phyloP scores from a whole-genome alignment of 2,888 invertebrate genomes.

The Byasa hedistus region DNA sequence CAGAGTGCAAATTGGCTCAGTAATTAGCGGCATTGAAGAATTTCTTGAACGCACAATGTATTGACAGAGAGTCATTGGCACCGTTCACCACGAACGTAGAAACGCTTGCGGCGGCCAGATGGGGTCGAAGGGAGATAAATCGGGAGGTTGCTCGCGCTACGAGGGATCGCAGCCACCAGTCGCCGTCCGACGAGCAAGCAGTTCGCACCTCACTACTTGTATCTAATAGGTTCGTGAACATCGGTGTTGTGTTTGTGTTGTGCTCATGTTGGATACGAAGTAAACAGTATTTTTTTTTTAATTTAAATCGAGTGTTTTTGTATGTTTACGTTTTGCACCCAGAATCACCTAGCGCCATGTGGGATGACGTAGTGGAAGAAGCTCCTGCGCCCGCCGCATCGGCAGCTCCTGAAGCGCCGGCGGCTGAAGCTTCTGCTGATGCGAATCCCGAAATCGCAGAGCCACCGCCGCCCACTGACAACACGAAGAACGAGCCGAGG shows the following conservation, averaged over 20 bases:
- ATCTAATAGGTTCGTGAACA: constrained; percentile 64
- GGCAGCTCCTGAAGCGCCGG: constrained; percentile 38
- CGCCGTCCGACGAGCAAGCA: constrained; percentile 70
- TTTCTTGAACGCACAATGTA: constrained; percentile 65
- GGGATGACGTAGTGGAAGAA: constrained; percentile 81
- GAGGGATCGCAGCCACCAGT: constrained; percentile 61
- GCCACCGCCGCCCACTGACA: constrained; percentile 62
- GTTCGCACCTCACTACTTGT: constrained; percentile 67
- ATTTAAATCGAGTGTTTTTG: constrained; percentile 28
- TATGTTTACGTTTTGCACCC: constrained; percentile 57
- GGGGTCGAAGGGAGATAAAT: constrained; percentile 75
- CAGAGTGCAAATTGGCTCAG: constrained; percentile 60
- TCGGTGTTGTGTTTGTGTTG: constrained; percentile 34
- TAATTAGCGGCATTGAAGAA: constrained; percentile 59
- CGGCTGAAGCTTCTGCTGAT: constrained; percentile 55
- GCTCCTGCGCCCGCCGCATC: constrained; percentile 49
- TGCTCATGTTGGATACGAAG: constrained; percentile 28
- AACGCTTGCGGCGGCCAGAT: constrained; percentile 69
- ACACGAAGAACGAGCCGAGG: constrained; percentile 79
- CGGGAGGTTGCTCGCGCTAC: constrained; percentile 65
- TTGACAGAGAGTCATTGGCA: constrained; percentile 78
- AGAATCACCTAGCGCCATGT: constrained; percentile 70
- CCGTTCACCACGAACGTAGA: constrained; percentile 45
- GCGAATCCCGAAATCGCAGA: constrained; percentile 69
- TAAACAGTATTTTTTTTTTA: constrained; percentile 14